Percentiles rank a stretch among this genome's conserved stretches.
Evolutionary conservation across 1,140 invertebrate species (phyloP).

Genomic region (Lepeophtheirus salmonis): DNA sequence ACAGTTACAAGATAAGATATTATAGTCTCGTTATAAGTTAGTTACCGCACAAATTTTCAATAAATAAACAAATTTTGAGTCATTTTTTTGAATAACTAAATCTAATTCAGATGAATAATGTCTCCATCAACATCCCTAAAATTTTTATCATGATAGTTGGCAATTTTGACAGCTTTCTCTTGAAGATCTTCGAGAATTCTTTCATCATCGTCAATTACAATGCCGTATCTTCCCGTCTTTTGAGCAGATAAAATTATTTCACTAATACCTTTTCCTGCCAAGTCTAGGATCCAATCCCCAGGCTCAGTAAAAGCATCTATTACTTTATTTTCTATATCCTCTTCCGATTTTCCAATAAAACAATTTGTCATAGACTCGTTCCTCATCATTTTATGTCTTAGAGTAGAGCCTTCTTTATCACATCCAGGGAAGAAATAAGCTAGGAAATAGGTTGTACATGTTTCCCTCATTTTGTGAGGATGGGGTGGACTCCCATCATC

Average conservation of each 20-base stretch:
- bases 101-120: neutral
- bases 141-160: neutral
- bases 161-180: neutral
- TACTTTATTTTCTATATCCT: neutral
- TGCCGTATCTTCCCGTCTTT: neutral
- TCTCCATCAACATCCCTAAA: neutral
- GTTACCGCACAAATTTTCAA: too few relatives aligned
- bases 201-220: neutral
- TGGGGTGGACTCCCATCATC: neutral
- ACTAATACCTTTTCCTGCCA: neutral
- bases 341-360: neutral
- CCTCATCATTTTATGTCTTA: neutral
- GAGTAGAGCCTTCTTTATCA: slow-evolving; percentile 1
- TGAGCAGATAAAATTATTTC: neutral
- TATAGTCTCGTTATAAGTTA: too few relatives aligned
- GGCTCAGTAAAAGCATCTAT: neutral
- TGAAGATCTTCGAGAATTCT: neutral
- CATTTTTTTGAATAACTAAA: too few relatives aligned
- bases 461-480: neutral
- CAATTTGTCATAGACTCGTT: neutral
- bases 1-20: too few relatives aligned
- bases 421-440: slow-evolving; percentile 7
- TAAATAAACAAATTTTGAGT: too few relatives aligned
- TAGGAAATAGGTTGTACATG: neutral
- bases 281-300: neutral